These are phyloP conservation scores for Lycocerus yunnanus DNA, from an alignment of 2,888 invertebrate species.

Conservation along the genomic window DNA sequence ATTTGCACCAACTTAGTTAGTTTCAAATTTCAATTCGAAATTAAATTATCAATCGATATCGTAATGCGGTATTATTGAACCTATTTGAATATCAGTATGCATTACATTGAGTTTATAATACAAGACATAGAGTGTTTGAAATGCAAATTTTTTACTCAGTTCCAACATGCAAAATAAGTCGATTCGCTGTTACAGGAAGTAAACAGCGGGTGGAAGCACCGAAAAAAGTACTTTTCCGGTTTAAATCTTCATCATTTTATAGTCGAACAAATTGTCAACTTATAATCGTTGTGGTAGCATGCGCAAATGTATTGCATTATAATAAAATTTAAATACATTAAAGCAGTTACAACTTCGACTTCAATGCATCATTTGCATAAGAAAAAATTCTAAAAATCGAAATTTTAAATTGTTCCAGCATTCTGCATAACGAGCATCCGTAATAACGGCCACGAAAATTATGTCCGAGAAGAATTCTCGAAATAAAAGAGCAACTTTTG, in stretches of 20 bases:
- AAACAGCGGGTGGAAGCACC: constrained; percentile 45
- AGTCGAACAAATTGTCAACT: constrained; percentile 41
- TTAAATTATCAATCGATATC: constrained; percentile 20
- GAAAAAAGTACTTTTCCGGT: constrained; percentile 49
- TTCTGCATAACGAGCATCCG: background rate
- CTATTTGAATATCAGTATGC: constrained; percentile 33
- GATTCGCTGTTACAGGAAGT: constrained; percentile 46
- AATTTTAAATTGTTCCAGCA: background rate
- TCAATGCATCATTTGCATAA: background rate
- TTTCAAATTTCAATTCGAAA: constrained; percentile 4
- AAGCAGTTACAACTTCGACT: background rate
- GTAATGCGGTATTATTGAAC: constrained; percentile 20
- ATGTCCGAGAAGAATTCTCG: background rate
- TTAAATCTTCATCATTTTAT: constrained; percentile 50
- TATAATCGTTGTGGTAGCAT: constrained; percentile 14
- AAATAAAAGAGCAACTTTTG: background rate
- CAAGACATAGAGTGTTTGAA: constrained; percentile 43
- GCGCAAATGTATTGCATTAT: constrained; percentile 9
- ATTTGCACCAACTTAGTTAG: background rate
- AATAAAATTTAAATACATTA: constrained; percentile 19
- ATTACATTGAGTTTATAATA: constrained; percentile 36
- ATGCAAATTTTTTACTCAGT: constrained; percentile 47
- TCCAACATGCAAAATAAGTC: constrained; percentile 49
- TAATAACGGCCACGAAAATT: background rate
- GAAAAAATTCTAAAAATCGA: background rate